Percentiles rank a stretch among this genome's conserved stretches.
Evolutionary conservation across 2,113 vertebrate species (phyloP).

Genomic region (Perca flavescens): DNA sequence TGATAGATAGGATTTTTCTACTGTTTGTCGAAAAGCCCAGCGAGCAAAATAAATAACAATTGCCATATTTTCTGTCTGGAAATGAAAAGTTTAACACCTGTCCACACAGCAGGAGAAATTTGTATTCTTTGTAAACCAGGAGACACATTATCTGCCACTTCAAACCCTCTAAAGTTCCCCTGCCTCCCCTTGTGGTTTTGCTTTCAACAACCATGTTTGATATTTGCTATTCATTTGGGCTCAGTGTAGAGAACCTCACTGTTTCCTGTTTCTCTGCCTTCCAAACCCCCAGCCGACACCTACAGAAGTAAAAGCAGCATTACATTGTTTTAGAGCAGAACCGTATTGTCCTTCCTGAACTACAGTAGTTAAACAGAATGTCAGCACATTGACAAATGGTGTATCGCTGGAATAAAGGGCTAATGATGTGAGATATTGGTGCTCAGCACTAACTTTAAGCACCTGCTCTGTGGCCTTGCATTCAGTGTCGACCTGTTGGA

Average conservation of each 20-base stretch:
- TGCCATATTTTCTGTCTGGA: slow-evolving; percentile 8
- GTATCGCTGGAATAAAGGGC: slow-evolving; percentile 45
- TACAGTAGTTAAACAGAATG: slow-evolving; percentile 59
- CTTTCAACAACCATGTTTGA: slow-evolving; percentile 27
- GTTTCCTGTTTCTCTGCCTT: slow-evolving; percentile 3
- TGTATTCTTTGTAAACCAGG: slow-evolving; percentile 37
- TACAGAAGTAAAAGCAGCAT: slow-evolving; percentile 27
- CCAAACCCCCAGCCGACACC: neutral
- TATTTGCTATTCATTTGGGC: slow-evolving; percentile 28
- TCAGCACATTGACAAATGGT: slow-evolving; percentile 66
- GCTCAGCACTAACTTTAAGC: slow-evolving; percentile 64
- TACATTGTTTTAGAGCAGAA: slow-evolving; percentile 50
- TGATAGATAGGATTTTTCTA: slow-evolving; percentile 5
- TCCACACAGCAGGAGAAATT: slow-evolving; percentile 22
- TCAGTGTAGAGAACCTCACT: slow-evolving; percentile 2
- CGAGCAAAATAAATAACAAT: slow-evolving; percentile 6
- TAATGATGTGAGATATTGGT: slow-evolving; percentile 77
- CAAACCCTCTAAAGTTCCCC: slow-evolving; percentile 30
- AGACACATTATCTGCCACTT: slow-evolving; percentile 34
- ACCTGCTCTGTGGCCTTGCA: slow-evolving; percentile 53
- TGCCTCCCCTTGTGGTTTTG: slow-evolving; percentile 19
- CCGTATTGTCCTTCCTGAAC: slow-evolving; percentile 44
- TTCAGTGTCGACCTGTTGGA: slow-evolving; percentile 35
- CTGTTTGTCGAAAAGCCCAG: slow-evolving; percentile 4
- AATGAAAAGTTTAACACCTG: slow-evolving; percentile 24